These are phyloP conservation scores for Cynodonichthys magdalenae DNA, from an alignment of 2,797 vertebrate species.

Conservation along the genomic window DNA sequence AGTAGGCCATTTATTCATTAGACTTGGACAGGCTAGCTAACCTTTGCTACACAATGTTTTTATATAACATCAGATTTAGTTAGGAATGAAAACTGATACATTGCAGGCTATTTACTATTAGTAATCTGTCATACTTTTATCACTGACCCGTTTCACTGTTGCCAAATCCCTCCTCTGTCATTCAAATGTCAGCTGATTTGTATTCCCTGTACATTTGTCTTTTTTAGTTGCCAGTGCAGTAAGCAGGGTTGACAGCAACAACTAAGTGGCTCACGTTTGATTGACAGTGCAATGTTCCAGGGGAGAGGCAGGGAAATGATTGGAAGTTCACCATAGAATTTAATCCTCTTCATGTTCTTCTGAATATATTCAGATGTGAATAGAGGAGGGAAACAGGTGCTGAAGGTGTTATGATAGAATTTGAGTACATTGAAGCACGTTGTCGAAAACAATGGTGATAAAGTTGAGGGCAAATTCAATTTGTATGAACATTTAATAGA, in stretches of 20 bases:
- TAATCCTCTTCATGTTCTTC: constrained; percentile 48
- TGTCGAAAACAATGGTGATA: constrained; percentile 36
- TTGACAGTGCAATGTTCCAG: constrained; percentile 64
- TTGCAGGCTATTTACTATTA: constrained; percentile 49
- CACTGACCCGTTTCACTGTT: constrained; percentile 39
- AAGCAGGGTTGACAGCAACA: constrained; percentile 44
- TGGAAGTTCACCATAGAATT: constrained; percentile 62
- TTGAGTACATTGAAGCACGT: constrained; percentile 55
- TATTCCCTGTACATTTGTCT: constrained; percentile 42
- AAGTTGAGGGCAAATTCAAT: constrained; percentile 16
- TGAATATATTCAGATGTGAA: constrained; percentile 31
- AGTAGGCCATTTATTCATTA: constrained; percentile 32
- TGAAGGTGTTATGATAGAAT: constrained; percentile 33
- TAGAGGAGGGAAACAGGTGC: constrained; percentile 17
- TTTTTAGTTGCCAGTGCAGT: constrained; percentile 56
- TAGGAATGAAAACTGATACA: constrained; percentile 46
- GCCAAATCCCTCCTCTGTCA: constrained; percentile 35
- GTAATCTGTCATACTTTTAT: constrained; percentile 53
- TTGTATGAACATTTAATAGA: constrained; percentile 10
- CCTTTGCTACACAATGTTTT: constrained; percentile 44
- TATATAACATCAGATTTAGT: constrained; percentile 37
- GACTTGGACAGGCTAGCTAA: constrained; percentile 31
- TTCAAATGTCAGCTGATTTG: constrained; percentile 45
- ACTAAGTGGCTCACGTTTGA: constrained; percentile 58
- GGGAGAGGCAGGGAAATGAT: constrained; percentile 51